phyloP scores from a whole-genome alignment of 2,113 vertebrate genomes.

The Bagarius yarrelli region DNA sequence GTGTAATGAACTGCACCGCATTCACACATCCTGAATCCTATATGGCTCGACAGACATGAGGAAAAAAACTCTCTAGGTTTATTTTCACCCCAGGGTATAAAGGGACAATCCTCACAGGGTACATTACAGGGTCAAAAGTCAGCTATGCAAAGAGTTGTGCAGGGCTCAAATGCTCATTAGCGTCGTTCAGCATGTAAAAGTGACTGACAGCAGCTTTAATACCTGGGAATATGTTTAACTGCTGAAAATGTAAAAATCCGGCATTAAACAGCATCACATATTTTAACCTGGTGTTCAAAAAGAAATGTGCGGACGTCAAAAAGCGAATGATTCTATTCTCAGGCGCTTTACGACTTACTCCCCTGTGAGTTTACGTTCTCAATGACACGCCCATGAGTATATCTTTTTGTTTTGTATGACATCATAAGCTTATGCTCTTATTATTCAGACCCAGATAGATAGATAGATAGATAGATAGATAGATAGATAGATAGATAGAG shows the following conservation, averaged over 20 bases:
- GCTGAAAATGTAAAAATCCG: not conserved
- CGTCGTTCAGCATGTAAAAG: not conserved
- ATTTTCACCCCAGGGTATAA: slow-evolving; percentile 19
- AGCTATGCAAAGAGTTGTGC: slow-evolving; percentile 10
- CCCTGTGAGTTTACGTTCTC: not conserved
- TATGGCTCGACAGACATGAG: not conserved
- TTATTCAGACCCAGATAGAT: too few species aligned
- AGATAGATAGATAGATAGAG: too few species aligned
- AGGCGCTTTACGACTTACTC: not conserved
- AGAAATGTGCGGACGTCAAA: too few species aligned
- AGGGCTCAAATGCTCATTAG: slow-evolving; percentile 35
- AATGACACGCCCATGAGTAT: not conserved
- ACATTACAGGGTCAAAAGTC: slow-evolving; percentile 22
- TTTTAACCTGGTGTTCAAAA: not conserved
- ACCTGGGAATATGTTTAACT: slow-evolving; percentile 26
- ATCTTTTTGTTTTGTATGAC: not conserved
- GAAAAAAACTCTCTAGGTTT: slow-evolving; percentile 2
- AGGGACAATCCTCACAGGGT: slow-evolving; percentile 15
- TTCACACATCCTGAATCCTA: not conserved
- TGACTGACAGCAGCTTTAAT: slow-evolving; percentile 27
- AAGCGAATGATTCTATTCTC: not conserved
- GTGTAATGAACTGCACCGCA: not conserved
- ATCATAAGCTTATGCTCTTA: too few species aligned
- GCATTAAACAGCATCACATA: not conserved
- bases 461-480: too few species aligned